phyloP scores from a whole-genome alignment of 2,113 vertebrate species.

The Ptychochromis oligacanthus region DNA sequence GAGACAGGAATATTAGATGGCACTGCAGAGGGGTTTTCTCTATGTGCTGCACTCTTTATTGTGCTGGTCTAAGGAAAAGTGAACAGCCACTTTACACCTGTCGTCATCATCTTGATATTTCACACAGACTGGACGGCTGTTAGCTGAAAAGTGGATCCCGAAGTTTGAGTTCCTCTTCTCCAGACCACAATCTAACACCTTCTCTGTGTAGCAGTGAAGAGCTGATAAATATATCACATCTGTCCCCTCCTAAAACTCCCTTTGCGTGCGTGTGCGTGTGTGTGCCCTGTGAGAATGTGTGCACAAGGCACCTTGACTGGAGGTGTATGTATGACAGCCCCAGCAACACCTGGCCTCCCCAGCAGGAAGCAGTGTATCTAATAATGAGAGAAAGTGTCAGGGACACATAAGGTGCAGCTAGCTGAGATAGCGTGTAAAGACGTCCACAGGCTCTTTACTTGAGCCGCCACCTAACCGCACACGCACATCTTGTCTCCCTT shows the following conservation, averaged over 20 bases:
- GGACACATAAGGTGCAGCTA: conserved; percentile 47
- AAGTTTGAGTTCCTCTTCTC: conserved; percentile 33
- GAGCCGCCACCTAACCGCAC: not conserved
- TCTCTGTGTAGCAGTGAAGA: conserved; percentile 21
- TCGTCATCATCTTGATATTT: conserved; percentile 18
- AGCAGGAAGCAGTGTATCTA: conserved; percentile 61
- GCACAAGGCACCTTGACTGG: conserved; percentile 11
- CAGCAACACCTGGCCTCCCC: conserved; percentile 63
- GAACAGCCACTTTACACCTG: conserved; percentile 20
- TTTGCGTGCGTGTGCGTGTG: conserved; percentile 5
- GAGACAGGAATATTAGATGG: not conserved
- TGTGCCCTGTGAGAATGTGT: not conserved
- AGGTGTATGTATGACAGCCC: conserved; percentile 39
- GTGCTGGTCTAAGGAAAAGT: not conserved
- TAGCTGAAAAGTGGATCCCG: conserved; percentile 16
- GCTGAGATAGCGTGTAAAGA: conserved; percentile 21
- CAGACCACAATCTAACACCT: conserved; percentile 48
- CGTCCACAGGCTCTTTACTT: conserved; percentile 4
- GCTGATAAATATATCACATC: conserved; percentile 55
- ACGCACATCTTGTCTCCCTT: not conserved
- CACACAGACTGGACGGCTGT: conserved; percentile 30
- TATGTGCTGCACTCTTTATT: not conserved
- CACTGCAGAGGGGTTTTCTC: not conserved
- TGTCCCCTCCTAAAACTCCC: conserved; percentile 16
- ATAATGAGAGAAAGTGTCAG: conserved; percentile 70